Evolutionary conservation across 2,113 vertebrate genomes (phyloP).

Genomic region (Macaca fascicularis): DNA sequence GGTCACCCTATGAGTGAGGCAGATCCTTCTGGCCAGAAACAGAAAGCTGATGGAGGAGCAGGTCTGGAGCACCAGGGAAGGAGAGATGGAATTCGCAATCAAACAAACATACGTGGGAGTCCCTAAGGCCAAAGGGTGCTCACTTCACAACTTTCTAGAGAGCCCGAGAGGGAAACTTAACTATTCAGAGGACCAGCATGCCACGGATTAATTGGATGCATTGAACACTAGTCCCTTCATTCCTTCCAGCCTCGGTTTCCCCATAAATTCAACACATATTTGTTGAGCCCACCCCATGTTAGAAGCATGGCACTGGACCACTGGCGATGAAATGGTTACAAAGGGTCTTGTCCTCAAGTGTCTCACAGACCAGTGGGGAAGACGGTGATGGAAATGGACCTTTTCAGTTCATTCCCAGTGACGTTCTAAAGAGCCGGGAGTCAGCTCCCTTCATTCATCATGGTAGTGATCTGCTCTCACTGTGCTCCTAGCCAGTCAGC

Average conservation of each 20-base stretch:
- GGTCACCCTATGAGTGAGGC: rapidly evolving
- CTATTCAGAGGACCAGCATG: too few species aligned
- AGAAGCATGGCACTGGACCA: rapidly evolving
- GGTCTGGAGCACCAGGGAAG: neutral
- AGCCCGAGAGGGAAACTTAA: neutral
- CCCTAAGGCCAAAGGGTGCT: neutral
- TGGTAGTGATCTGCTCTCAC: rapidly evolving
- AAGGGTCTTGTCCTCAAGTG: too few species aligned
- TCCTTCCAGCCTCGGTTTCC: neutral
- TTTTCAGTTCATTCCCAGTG: neutral
- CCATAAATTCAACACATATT: neutral
- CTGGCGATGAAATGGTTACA: too few species aligned
- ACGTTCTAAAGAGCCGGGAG: neutral
- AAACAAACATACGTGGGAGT: neutral
- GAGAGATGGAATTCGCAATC: neutral
- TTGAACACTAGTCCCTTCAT: neutral
- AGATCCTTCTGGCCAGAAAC: neutral
- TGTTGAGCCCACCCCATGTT: too few species aligned
- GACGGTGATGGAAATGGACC: neutral
- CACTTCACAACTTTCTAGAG: neutral
- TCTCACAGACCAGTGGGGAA: neutral
- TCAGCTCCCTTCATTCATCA: neutral
- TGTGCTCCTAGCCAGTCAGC: rapidly evolving
- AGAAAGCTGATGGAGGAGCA: neutral
- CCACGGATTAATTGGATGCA: too few species aligned